These are phyloP conservation scores for Tokudaia tokunoshimensis DNA, from an alignment of 2,797 vertebrate species.

Conservation along the genomic window DNA sequence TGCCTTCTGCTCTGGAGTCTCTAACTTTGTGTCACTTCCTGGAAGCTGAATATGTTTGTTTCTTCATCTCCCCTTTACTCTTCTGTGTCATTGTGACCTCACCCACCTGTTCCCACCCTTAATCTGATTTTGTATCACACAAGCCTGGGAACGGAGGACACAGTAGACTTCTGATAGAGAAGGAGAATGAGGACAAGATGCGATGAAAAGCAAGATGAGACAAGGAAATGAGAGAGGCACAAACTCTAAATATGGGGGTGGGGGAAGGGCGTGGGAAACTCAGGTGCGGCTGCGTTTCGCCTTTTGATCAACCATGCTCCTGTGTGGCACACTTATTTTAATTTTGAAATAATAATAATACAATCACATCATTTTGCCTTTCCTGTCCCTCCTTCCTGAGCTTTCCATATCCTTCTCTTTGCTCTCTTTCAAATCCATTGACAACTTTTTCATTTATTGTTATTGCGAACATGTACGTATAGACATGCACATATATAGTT, in stretches of 20 bases:
- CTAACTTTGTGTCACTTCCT: not conserved
- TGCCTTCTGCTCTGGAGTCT: not conserved
- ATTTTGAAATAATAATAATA: not conserved
- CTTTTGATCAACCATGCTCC: not conserved
- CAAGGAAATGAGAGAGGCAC: not conserved
- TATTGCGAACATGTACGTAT: not conserved
- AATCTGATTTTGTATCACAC: not conserved
- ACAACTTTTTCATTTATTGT: not conserved
- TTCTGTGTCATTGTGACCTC: not conserved
- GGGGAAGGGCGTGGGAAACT: not conserved
- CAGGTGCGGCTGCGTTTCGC: not conserved
- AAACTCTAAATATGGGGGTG: not conserved
- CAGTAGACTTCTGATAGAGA: not conserved
- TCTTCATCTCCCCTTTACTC: not conserved
- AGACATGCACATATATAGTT: not conserved
- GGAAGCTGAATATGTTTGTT: not conserved
- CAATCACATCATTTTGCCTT: not conserved
- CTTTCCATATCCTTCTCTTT: not conserved
- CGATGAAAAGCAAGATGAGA: not conserved
- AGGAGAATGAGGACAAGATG: not conserved
- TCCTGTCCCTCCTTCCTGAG: not conserved
- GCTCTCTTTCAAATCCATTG: not conserved
- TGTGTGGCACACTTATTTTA: not conserved
- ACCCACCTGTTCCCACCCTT: rapidly evolving
- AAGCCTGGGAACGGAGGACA: not conserved